phyloP scores from a whole-genome alignment of 37 sponge, comb jelly and placozoan genomes.

The Corticium candelabrum region DNA sequence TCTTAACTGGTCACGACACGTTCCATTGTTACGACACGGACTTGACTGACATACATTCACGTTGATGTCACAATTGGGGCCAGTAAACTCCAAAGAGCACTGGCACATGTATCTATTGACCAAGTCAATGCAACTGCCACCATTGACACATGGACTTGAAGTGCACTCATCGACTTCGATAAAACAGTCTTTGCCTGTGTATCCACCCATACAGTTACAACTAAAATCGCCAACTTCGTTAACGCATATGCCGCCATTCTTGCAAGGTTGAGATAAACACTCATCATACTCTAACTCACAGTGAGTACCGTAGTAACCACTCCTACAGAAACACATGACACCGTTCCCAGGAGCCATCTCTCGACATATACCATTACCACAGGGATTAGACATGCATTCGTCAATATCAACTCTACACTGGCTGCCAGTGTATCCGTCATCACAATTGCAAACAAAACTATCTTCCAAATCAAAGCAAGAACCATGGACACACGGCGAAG shows the following conservation, averaged over 20 bases:
- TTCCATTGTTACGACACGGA: slow-evolving; percentile 12
- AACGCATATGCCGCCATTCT: not conserved
- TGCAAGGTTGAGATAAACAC: not conserved
- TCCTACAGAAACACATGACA: not conserved
- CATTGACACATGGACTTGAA: slow-evolving; percentile 18
- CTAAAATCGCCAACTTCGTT: not conserved
- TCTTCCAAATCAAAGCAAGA: not conserved
- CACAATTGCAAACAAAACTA: slow-evolving; percentile 12
- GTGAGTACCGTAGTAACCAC: not conserved
- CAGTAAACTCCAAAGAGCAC: slow-evolving; percentile 9
- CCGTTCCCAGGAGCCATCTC: not conserved
- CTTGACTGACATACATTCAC: not conserved
- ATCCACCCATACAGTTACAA: not conserved
- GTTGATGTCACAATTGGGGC: not conserved
- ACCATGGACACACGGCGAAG: slow-evolving; percentile 31
- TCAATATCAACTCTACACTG: slow-evolving; percentile 6
- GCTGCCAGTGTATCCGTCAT: slow-evolving; percentile 9
- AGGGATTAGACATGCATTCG: not conserved
- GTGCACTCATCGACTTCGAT: slow-evolving; percentile 3
- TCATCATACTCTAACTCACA: not conserved
- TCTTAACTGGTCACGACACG: not conserved
- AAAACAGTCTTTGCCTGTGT: not conserved
- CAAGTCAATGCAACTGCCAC: slow-evolving; percentile 9
- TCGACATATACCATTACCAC: not conserved
- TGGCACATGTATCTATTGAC: not conserved